Evolutionary conservation across 2,797 vertebrate genomes (phyloP).

Genomic region (Crax fasciolata): DNA sequence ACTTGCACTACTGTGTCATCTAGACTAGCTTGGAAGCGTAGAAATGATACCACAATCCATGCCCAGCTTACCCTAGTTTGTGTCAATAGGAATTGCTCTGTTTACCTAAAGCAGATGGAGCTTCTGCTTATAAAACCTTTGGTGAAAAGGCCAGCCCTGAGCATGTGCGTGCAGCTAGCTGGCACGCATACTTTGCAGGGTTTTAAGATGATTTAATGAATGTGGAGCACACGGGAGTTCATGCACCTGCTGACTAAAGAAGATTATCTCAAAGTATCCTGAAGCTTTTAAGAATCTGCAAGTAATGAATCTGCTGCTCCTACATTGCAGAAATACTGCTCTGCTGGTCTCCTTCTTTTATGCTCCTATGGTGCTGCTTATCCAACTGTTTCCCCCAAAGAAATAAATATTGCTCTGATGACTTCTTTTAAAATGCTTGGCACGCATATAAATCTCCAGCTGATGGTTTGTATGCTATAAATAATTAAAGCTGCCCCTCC

Average conservation of each 20-base stretch:
- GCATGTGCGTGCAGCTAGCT: neutral
- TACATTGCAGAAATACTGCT: neutral
- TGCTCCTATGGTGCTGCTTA: neutral
- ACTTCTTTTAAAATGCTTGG: constrained; percentile 21
- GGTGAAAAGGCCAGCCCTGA: neutral
- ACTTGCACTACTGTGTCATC: neutral
- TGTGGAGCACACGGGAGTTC: neutral
- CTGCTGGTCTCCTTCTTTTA: constrained; percentile 2
- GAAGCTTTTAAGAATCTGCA: constrained; percentile 31
- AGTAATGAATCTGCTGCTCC: neutral
- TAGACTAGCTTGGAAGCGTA: neutral
- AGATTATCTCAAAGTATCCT: constrained; percentile 8
- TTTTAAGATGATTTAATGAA: constrained; percentile 23
- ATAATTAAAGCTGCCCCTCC: constrained; percentile 34
- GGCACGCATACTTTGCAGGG: neutral
- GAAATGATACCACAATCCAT: neutral
- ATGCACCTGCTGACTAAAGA: constrained; percentile 36
- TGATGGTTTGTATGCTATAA: neutral
- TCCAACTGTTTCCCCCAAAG: neutral
- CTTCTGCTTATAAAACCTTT: neutral
- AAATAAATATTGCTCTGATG: constrained; percentile 32
- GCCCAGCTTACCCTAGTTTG: neutral
- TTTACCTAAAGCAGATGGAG: neutral
- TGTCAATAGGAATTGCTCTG: neutral
- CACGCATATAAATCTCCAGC: neutral